Evolutionary conservation across 2,113 vertebrate genomes (phyloP).

Genomic region (Dasyurus viverrinus): DNA sequence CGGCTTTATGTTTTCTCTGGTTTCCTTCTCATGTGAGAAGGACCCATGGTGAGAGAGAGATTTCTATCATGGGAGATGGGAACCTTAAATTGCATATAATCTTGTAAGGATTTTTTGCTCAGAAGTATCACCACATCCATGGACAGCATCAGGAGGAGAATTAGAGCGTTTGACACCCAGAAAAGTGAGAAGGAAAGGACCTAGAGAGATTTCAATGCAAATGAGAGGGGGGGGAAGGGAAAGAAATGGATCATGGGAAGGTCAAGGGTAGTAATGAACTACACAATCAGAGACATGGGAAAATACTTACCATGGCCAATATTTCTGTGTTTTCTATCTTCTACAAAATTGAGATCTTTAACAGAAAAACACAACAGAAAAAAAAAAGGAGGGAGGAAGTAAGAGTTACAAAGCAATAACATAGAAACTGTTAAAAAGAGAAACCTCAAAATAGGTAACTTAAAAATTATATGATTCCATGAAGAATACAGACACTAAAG

Average conservation of each 20-base stretch:
- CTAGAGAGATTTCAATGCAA: too few species aligned
- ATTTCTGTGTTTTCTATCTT: background rate
- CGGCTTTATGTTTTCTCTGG: background rate
- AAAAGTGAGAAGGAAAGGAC: too few species aligned
- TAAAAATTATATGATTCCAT: background rate
- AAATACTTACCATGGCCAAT: background rate
- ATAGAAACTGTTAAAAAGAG: background rate
- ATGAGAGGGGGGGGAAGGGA: accelerated
- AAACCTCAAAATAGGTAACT: background rate
- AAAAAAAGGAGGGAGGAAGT: background rate
- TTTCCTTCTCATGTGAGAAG: background rate
- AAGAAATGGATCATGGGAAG: background rate
- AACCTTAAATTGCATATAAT: background rate
- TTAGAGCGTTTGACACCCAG: too few species aligned
- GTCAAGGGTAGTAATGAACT: background rate
- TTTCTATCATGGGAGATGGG: background rate
- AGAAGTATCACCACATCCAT: too few species aligned
- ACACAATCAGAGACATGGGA: background rate
- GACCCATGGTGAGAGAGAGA: background rate
- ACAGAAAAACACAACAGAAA: background rate
- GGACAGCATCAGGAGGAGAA: too few species aligned
- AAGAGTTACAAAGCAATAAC: background rate
- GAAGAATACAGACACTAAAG: background rate
- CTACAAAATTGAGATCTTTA: background rate
- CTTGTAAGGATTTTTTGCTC: too few species aligned